Evolutionary conservation across 1,140 invertebrate species (phyloP).

Genomic region (Psilanteris sp.): DNA sequence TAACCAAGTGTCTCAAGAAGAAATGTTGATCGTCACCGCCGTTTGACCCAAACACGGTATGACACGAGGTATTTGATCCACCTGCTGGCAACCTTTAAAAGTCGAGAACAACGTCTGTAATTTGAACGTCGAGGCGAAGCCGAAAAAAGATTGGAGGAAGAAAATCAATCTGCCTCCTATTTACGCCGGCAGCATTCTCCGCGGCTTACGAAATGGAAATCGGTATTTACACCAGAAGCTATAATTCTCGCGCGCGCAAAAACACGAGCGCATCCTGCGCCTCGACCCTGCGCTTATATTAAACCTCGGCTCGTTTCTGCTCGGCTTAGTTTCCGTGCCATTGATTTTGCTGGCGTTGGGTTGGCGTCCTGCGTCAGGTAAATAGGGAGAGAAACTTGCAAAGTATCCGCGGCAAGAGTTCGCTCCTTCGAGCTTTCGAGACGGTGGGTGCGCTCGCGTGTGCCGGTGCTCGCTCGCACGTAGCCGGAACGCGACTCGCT

Average conservation of each 20-base stretch:
- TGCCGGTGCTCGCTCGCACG: constrained; percentile 36
- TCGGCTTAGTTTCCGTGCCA: constrained; percentile 73
- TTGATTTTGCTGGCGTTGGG: constrained; percentile 66
- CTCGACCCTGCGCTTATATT: constrained; percentile 55
- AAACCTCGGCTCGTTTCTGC: constrained; percentile 67
- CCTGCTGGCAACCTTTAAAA: constrained; percentile 7
- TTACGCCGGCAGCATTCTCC: constrained; percentile 27
- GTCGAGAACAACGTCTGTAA: constrained; percentile 17
- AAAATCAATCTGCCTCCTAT: constrained; percentile 54
- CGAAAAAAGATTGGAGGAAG: constrained; percentile 12
- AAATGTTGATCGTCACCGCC: constrained; percentile 36
- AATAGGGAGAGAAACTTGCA: constrained; percentile 74
- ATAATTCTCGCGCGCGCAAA: constrained; percentile 63
- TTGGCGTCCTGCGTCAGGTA: constrained; percentile 68
- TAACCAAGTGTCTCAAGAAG: constrained; percentile 13
- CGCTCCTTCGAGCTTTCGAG: constrained; percentile 52
- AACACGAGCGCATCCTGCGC: constrained; percentile 51
- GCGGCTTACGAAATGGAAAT: constrained; percentile 29
- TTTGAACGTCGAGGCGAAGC: constrained; percentile 11
- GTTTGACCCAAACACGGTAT: constrained; percentile 6
- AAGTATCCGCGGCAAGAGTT: constrained; percentile 72
- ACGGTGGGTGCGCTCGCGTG: constrained; percentile 48
- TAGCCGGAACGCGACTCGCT: constrained; percentile 53
- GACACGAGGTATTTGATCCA: constrained; percentile 33
- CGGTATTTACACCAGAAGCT: constrained; percentile 56